Conservation (phyloP, 2,797 vertebrate genomes). For the Geotrypetes seraphini region DNA sequence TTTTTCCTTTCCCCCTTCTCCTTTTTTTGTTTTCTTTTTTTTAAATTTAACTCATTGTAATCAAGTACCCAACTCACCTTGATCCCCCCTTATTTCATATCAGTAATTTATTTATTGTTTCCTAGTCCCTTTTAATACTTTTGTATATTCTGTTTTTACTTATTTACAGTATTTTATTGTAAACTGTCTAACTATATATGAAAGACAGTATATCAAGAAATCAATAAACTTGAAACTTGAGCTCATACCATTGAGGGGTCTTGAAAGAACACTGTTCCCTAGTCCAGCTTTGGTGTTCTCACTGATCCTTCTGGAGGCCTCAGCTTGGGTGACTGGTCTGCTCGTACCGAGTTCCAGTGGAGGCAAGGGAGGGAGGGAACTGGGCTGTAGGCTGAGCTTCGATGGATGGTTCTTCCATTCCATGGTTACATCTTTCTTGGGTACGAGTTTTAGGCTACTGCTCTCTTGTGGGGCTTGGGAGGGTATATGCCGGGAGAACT, state of each 20-base stretch:
- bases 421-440: conserved; percentile 45
- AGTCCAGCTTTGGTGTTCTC: conserved; percentile 43
- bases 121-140: too few relatives aligned
- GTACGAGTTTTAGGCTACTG: conserved; percentile 33
- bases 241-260: conserved; percentile 70
- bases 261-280: conserved; percentile 33
- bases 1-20: too few relatives aligned
- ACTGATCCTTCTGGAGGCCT: conserved; percentile 40
- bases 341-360: conserved; percentile 43
- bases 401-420: conserved; percentile 35
- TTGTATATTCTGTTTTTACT: too few relatives aligned
- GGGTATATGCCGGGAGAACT: background rate
- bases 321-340: conserved; percentile 41
- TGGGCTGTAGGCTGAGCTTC: conserved; percentile 55
- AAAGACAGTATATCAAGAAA: too few relatives aligned
- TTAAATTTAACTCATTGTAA: too few relatives aligned
- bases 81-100: too few relatives aligned
- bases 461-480: conserved; percentile 16
- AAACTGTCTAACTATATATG: too few relatives aligned
- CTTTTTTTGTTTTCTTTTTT: too few relatives aligned
- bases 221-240: background rate
- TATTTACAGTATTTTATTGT: too few relatives aligned
- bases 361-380: conserved; percentile 40
- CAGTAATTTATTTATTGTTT: too few relatives aligned
- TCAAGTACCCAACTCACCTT: too few relatives aligned